Evolutionary conservation across 2,113 vertebrate species (phyloP).

Genomic region (Sturnus vulgaris): DNA sequence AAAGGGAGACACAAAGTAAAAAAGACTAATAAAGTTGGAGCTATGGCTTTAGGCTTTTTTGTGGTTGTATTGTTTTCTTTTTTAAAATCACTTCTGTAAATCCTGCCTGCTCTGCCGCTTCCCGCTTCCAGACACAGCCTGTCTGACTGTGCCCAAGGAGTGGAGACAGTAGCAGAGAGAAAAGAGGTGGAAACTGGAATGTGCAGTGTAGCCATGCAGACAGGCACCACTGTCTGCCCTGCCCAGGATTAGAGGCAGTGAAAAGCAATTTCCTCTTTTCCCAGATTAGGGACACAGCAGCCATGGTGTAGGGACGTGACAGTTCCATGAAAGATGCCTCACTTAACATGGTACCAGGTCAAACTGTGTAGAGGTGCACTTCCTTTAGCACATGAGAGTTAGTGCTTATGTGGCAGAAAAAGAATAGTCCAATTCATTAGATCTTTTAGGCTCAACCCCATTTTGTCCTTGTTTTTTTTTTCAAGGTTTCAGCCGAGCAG

Average conservation of each 20-base stretch:
- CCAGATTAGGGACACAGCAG: not conserved
- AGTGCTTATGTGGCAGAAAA: not conserved
- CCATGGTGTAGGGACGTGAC: not conserved
- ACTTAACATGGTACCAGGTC: not conserved
- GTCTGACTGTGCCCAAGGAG: not conserved
- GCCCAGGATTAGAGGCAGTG: not conserved
- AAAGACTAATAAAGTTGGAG: not conserved
- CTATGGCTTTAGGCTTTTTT: not conserved
- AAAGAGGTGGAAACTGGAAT: not conserved
- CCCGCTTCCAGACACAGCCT: not conserved
- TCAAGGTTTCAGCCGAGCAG: slow-evolving; percentile 92
- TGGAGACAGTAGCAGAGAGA: not conserved
- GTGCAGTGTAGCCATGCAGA: not conserved
- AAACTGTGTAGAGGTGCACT: not conserved
- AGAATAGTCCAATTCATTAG: not conserved
- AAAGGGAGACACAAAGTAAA: not conserved
- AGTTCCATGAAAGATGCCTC: not conserved
- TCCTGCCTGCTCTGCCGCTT: not conserved
- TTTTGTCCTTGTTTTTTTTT: not conserved
- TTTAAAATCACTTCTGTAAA: not conserved
- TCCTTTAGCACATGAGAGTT: not conserved
- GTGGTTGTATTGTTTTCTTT: not conserved
- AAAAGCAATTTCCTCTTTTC: not conserved
- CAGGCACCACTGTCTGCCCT: not conserved
- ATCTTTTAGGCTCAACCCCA: not conserved